Evolutionary conservation across 1,140 invertebrate genomes (phyloP).

Genomic region (Polypedilum vanderplanki): DNA sequence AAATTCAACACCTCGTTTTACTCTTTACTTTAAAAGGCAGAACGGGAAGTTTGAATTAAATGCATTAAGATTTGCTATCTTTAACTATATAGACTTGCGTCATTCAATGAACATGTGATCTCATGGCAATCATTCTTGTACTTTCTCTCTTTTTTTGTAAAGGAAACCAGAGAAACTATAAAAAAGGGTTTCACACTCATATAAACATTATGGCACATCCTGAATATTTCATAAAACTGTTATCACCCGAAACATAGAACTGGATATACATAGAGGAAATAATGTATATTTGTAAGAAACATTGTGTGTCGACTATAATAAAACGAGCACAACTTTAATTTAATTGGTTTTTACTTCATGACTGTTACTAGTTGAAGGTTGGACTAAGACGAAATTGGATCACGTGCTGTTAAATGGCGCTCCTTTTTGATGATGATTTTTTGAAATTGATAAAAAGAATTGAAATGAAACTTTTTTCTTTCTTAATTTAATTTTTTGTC

Average conservation of each 20-base stretch:
- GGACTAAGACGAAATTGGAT: background rate
- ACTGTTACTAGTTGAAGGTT: background rate
- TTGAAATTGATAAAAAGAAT: background rate
- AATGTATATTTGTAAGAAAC: background rate
- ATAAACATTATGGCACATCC: conserved; percentile 6
- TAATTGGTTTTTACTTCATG: conserved; percentile 5
- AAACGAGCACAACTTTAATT: background rate
- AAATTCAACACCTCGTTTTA: no score
- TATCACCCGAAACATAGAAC: background rate
- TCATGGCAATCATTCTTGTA: no score
- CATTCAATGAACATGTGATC: no score
- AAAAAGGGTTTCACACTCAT: conserved; percentile 4
- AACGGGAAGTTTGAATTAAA: no score
- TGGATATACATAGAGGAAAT: background rate
- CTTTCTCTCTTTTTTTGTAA: background rate
- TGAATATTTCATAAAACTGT: conserved; percentile 14
- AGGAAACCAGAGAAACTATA: background rate
- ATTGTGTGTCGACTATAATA: background rate
- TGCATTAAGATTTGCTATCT: no score
- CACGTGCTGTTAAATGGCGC: background rate
- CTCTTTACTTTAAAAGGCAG: no score
- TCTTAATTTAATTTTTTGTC: no score
- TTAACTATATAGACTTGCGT: no score
- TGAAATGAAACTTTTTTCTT: no score
- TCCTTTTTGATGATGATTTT: background rate